Evolutionary conservation across 2,113 vertebrate species (phyloP), one percentile per base, ranked within the genome.

Genomic region (Clarias batrachus): DNA sequence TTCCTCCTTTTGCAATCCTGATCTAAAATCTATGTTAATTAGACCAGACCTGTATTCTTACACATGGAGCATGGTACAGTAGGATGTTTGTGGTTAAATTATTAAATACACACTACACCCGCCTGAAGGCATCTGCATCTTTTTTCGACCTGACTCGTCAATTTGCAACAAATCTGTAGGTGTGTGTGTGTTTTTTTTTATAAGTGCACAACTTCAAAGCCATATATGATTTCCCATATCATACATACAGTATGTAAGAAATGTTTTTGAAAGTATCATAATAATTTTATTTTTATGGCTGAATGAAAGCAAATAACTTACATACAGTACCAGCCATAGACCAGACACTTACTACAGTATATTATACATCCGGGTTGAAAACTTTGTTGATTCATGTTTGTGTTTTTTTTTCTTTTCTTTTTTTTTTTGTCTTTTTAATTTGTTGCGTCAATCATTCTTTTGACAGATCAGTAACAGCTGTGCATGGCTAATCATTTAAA

Each of bases 401-500:
- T 48, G 7, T 41, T 37, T 2, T 82, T 52, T 27, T 4, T 85
- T 70, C 68, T 5, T 70, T 25, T 70, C 13, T n/a, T 5, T 70
- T 8, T 48, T 30, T 33, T 14, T 66, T 30, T 16, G 16, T 9
- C 17, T 62, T 56, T 83, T 54, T 54, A 25, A 65, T 66, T 56
- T 33, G 11, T 79, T 37, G 80, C 82, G 86, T 77, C 80, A 87
- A 87, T 87, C 80, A 87, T 87, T 74, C 57, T 83, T 48, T 83
- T 82, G 71, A 71, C 80, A 82, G 48, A 37, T 83, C 86, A 83
- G 80, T 73, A 87, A 77, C 86, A 76, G 80, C 48, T 82, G 59
- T 66, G 86, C 86, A 82, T 87, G 86, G 71, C 60, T 83, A 83
- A 83, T 77, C 80, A 87, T 83, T 73, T 77, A 76, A 74, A 82